These are phyloP conservation scores for Geophilus truncorum DNA, from an alignment of 2,888 invertebrate genomes.

Conservation along the genomic window DNA sequence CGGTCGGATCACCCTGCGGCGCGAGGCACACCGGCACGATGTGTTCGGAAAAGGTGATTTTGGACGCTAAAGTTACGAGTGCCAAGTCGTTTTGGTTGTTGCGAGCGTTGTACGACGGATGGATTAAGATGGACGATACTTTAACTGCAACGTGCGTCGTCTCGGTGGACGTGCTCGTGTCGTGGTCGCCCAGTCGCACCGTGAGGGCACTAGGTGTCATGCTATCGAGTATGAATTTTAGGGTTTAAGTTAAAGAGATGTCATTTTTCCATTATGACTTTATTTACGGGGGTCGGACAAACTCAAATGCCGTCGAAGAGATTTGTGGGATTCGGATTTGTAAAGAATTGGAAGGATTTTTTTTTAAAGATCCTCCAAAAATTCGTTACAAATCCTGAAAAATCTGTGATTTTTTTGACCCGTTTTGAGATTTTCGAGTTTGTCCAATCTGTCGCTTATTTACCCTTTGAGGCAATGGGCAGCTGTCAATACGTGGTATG, in stretches of 20 bases:
- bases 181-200: constrained; percentile 74
- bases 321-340: too few species aligned
- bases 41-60: constrained; percentile 64
- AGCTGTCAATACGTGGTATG: constrained; percentile 70
- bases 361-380: too few species aligned
- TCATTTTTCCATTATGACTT: too few species aligned
- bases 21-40: constrained; percentile 70
- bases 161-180: constrained; percentile 69
- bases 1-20: constrained; percentile 53
- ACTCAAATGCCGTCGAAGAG: too few species aligned
- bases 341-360: too few species aligned
- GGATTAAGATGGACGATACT: constrained; percentile 58
- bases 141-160: constrained; percentile 70
- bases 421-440: too few species aligned
- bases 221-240: not conserved
- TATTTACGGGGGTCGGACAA: too few species aligned
- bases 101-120: constrained; percentile 36
- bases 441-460: too few species aligned
- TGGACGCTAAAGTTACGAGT: constrained; percentile 69
- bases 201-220: constrained; percentile 64
- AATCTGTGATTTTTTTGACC: too few species aligned
- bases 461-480: constrained; percentile 87
- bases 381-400: too few species aligned
- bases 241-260: too few species aligned
- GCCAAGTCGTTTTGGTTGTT: constrained; percentile 75